Conservation (phyloP, 2,113 vertebrate genomes). For the Noctilio leporinus region DNA sequence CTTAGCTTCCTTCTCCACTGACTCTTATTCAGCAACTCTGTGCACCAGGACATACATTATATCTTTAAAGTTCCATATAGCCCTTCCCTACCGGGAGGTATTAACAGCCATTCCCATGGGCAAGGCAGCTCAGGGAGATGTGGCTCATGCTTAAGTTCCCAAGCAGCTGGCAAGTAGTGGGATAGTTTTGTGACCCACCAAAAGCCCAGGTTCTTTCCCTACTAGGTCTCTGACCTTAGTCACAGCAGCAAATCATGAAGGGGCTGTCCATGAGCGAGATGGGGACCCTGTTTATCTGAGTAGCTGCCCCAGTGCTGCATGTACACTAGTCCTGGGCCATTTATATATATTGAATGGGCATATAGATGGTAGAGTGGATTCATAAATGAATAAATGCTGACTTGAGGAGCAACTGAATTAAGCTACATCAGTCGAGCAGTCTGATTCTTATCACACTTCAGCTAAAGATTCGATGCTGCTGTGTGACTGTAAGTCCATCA, state of each 20-base stretch:
- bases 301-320: not conserved
- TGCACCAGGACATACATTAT: not conserved
- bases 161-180: not conserved
- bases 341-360: not conserved
- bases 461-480: not conserved
- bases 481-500: not conserved
- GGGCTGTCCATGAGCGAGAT: not conserved
- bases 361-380: not conserved
- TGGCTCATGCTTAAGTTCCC: not conserved
- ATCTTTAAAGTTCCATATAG: not conserved
- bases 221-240: not conserved
- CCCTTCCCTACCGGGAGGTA: not conserved
- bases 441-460: not conserved
- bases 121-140: not conserved
- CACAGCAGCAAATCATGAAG: not conserved
- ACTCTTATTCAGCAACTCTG: not conserved
- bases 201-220: not conserved
- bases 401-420: not conserved
- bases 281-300: not conserved
- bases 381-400: not conserved
- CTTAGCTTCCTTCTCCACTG: not conserved
- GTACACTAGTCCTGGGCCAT: not conserved
- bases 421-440: not conserved
- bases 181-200: not conserved
- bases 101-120: not conserved